Percentiles rank a stretch among this genome's conserved stretches.
These are phyloP conservation scores for Lasioglossum marginatum DNA, from an alignment of 2,888 invertebrate genomes.

Conservation along the genomic window DNA sequence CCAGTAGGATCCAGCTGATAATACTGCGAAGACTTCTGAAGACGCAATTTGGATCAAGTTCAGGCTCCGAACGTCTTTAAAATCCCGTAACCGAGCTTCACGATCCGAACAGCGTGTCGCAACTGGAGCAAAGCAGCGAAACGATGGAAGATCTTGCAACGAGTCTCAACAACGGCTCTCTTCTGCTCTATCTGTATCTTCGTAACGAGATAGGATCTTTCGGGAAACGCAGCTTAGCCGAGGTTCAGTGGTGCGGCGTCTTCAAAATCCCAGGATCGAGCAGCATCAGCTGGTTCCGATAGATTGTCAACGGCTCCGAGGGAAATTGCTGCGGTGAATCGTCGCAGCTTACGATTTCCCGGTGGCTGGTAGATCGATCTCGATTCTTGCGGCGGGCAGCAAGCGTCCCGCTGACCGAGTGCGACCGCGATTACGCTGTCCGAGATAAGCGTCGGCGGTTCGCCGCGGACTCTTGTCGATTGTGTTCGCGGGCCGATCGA, in stretches of 20 bases:
- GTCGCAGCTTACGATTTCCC: neutral
- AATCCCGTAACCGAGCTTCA: neutral
- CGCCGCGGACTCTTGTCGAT: neutral
- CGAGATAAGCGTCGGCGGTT: slow-evolving; percentile 2
- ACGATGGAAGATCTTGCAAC: neutral
- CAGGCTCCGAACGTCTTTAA: neutral
- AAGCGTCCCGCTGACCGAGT: neutral
- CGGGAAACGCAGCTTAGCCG: neutral
- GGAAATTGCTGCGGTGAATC: neutral
- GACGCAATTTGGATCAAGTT: neutral
- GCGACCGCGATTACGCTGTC: slow-evolving; percentile 6
- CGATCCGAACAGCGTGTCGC: neutral
- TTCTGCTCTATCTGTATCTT: no score
- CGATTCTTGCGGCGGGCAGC: slow-evolving; percentile 8
- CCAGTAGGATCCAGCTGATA: neutral
- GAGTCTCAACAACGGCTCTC: neutral
- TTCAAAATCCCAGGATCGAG: neutral
- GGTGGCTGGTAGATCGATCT: neutral
- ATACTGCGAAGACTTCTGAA: neutral
- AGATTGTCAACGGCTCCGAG: neutral
- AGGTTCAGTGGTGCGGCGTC: neutral
- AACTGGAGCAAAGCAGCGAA: neutral
- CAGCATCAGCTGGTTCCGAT: neutral
- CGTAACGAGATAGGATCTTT: neutral
- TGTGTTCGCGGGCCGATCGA: slow-evolving; percentile 11